phyloP scores from a whole-genome alignment of 2,113 vertebrate genomes.

The Chunga burmeisteri region DNA sequence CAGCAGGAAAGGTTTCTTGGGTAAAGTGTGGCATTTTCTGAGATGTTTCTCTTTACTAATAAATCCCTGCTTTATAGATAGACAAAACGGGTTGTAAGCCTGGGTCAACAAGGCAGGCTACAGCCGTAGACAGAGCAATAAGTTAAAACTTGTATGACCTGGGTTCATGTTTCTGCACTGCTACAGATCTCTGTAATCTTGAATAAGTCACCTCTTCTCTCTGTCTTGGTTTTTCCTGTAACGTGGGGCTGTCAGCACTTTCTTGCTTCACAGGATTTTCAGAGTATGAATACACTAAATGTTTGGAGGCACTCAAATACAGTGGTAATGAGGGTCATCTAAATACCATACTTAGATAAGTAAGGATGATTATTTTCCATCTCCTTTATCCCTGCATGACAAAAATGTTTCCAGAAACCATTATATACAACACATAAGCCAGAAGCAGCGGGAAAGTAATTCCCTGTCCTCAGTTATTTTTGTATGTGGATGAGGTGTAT shows the following conservation, averaged over 20 bases:
- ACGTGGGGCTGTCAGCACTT: background rate
- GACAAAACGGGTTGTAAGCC: background rate
- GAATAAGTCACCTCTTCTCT: background rate
- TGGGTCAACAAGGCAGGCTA: background rate
- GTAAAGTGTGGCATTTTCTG: background rate
- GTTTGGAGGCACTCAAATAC: background rate
- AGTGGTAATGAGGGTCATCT: background rate
- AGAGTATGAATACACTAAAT: background rate
- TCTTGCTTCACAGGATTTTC: background rate
- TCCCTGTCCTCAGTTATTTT: background rate
- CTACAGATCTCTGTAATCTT: background rate
- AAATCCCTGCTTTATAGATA: background rate
- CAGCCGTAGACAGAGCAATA: background rate
- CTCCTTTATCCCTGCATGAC: constrained; percentile 9
- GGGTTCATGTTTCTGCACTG: background rate
- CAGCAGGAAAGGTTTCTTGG: background rate
- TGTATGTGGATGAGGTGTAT: background rate
- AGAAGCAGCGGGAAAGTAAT: background rate
- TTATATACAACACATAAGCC: background rate
- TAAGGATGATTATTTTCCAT: constrained; percentile 33
- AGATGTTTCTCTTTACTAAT: background rate
- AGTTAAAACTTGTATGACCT: background rate
- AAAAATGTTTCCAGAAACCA: constrained; percentile 1
- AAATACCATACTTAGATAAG: background rate
- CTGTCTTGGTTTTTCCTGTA: background rate